Percentiles rank a stretch among this genome's conserved stretches.
phyloP scores from a whole-genome alignment of 2,888 invertebrate genomes.

The Drosophila glabriapex region DNA sequence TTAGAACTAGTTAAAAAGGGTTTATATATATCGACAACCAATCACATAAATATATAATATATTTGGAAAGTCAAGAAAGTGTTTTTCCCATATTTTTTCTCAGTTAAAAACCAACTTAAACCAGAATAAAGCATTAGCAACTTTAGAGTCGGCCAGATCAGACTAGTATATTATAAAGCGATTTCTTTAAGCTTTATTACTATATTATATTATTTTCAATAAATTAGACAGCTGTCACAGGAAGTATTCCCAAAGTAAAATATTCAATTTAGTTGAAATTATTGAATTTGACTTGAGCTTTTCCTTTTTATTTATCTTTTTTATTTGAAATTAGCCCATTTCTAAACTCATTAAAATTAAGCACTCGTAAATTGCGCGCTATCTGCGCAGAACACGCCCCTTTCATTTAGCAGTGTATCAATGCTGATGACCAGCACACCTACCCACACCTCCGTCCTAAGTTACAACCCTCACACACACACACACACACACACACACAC shows the following conservation, averaged over 20 bases:
- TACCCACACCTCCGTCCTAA: constrained; percentile 8
- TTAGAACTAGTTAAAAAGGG: neutral
- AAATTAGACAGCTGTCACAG: fast-evolving
- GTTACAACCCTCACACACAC: constrained; percentile 50
- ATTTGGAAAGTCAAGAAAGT: neutral
- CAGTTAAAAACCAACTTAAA: neutral
- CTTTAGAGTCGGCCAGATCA: neutral
- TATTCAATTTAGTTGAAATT: neutral
- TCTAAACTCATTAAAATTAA: constrained; percentile 28
- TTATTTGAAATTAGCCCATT: neutral
- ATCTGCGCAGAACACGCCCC: constrained; percentile 42
- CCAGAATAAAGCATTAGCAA: neutral
- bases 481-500: constrained; percentile 7
- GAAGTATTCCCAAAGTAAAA: neutral
- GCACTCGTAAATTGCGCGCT: constrained; percentile 5
- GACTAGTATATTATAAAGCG: neutral
- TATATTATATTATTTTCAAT: neutral
- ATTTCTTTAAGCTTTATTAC: neutral
- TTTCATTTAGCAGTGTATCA: constrained; percentile 54
- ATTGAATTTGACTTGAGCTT: neutral
- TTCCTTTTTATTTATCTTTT: neutral
- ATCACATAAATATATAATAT: neutral
- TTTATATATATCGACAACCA: fast-evolving
- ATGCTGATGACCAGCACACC: constrained; percentile 16
- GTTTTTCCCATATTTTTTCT: neutral